These are phyloP conservation scores for Dipodomys ordii DNA, from an alignment of 2,113 vertebrate genomes.

Conservation along the genomic window DNA sequence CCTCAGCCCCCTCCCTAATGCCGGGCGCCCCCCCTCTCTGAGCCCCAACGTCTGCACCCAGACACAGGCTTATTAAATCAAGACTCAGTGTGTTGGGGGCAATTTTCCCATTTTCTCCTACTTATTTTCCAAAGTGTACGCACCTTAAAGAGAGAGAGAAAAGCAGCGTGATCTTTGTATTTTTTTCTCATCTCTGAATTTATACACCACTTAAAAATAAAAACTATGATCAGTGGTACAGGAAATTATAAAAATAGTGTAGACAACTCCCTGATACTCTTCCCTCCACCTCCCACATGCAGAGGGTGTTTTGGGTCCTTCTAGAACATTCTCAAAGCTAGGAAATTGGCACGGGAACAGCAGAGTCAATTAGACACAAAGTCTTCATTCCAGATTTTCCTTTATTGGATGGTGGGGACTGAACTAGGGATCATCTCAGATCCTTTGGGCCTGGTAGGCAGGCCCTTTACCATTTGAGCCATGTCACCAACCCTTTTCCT, in stretches of 20 bases:
- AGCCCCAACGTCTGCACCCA: not conserved
- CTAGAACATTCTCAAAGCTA: not conserved
- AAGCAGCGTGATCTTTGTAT: not conserved
- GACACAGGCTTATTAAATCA: not conserved
- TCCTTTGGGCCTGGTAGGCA: too few relatives aligned
- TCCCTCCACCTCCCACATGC: not conserved
- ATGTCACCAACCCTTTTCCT: too few relatives aligned
- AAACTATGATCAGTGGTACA: not conserved
- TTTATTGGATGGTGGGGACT: not conserved
- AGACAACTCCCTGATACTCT: not conserved
- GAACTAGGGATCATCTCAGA: too few relatives aligned
- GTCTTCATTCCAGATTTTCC: not conserved
- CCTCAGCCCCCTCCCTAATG: too few relatives aligned
- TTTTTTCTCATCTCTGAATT: not conserved
- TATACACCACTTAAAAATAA: too few relatives aligned
- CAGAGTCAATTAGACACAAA: not conserved
- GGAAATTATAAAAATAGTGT: not conserved
- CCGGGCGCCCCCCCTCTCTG: not conserved
- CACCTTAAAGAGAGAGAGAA: not conserved
- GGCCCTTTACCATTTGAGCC: not conserved
- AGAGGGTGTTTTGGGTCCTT: not conserved
- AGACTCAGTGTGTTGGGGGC: not conserved
- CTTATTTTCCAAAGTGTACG: not conserved
- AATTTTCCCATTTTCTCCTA: not conserved
- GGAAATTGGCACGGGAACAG: not conserved